Evolutionary conservation across 2,888 invertebrate species (phyloP).

Genomic region (Criorhina ranunculi): DNA sequence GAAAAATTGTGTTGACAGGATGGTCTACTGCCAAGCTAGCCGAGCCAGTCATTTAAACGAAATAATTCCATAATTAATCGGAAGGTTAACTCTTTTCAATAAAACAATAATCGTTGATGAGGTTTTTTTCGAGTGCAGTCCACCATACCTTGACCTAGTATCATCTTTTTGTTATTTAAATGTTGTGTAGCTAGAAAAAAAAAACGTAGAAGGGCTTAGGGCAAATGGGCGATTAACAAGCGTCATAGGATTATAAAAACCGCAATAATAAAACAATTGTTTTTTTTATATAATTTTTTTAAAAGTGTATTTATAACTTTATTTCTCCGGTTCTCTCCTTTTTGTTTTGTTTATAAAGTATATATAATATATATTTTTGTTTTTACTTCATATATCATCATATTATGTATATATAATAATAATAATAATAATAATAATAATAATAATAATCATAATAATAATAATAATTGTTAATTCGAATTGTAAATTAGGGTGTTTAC

Average conservation of each 20-base stretch:
- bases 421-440: conserved; percentile 59
- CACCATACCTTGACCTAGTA: too few species aligned
- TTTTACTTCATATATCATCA: conserved; percentile 72
- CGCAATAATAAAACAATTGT: not conserved
- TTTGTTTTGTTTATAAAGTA: conserved; percentile 75
- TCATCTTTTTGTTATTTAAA: too few species aligned
- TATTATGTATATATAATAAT: conserved; percentile 73
- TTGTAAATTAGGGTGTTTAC: conserved; percentile 78
- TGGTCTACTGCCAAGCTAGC: too few species aligned
- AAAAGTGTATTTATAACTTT: conserved; percentile 77
- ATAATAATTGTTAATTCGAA: conserved; percentile 69
- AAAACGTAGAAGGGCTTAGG: not conserved
- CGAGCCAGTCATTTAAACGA: too few species aligned
- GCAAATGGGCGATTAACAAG: too few species aligned
- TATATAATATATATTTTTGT: conserved; percentile 75
- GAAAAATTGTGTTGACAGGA: too few species aligned
- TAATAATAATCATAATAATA: conserved; percentile 65
- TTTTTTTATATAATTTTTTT: conserved; percentile 62
- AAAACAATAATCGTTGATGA: too few species aligned
- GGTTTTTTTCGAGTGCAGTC: too few species aligned
- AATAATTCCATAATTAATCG: too few species aligned
- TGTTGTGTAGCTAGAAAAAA: not conserved
- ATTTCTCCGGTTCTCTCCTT: conserved; percentile 71
- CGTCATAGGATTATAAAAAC: too few species aligned
- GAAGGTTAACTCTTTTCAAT: too few species aligned